Percentiles rank a stretch among this genome's conserved stretches.
phyloP scores from a whole-genome alignment of 1,140 invertebrate species.

The Meloidogyne floridensis region DNA sequence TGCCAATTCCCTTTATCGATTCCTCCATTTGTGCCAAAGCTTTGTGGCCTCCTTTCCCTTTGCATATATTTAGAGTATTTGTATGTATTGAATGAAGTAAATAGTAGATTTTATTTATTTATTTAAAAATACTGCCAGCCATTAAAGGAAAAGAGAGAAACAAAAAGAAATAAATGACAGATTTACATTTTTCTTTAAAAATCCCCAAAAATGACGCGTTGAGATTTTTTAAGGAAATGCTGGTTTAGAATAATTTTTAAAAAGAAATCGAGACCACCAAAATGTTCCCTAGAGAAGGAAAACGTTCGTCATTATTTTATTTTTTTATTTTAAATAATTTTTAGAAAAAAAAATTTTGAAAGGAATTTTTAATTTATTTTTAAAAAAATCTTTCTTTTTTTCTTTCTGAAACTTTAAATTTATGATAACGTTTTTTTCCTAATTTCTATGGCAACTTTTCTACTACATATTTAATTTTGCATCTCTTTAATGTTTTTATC shows the following conservation, averaged over 20 bases:
- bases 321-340: neutral
- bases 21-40: no score
- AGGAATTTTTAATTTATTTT: neutral
- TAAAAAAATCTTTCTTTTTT: neutral
- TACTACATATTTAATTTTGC: neutral
- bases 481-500: no score
- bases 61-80: no score
- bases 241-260: neutral
- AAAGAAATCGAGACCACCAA: neutral
- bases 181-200: neutral
- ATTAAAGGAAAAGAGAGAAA: no score
- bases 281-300: neutral
- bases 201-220: neutral
- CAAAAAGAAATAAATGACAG: neutral
- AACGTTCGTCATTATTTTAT: neutral
- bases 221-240: neutral
- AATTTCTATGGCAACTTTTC: neutral
- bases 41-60: no score
- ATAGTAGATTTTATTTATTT: no score
- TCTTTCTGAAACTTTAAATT: neutral
- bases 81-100: no score
- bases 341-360: neutral
- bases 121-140: no score
- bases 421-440: neutral
- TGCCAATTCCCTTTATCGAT: no score